These are phyloP conservation scores for Spilarctia lutea DNA, from an alignment of 2,888 invertebrate species.

Conservation along the genomic window DNA sequence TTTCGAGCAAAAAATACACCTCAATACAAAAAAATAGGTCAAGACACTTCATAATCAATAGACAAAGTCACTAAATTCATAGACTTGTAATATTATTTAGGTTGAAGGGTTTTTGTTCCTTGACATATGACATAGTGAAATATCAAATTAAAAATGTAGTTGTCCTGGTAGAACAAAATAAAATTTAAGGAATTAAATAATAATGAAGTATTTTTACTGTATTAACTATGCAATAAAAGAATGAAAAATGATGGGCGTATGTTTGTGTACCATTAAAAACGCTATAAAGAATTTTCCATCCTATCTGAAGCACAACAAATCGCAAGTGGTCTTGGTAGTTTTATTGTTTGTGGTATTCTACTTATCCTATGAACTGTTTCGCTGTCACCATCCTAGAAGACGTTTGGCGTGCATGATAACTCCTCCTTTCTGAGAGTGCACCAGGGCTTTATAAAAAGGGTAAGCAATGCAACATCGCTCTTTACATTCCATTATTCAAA, in stretches of 20 bases:
- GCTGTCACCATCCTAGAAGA: conserved; percentile 58
- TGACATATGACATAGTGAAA: background rate
- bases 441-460: background rate
- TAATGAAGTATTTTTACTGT: background rate
- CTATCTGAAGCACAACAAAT: conserved; percentile 45
- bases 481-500: background rate
- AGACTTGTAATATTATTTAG: background rate
- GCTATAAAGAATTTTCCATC: background rate
- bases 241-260: conserved; percentile 4
- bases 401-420: conserved; percentile 36
- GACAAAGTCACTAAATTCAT: background rate
- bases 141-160: conserved; percentile 8
- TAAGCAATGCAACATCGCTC: background rate
- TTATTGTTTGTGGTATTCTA: conserved; percentile 51
- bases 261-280: background rate
- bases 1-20: background rate
- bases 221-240: background rate
- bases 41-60: background rate
- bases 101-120: background rate
- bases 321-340: conserved; percentile 51
- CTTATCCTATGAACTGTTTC: conserved; percentile 60
- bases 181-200: background rate
- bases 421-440: background rate
- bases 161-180: background rate
- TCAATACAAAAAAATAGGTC: background rate